phyloP scores from a whole-genome alignment of 2,888 invertebrate species.

The Amaurobius ferox region DNA sequence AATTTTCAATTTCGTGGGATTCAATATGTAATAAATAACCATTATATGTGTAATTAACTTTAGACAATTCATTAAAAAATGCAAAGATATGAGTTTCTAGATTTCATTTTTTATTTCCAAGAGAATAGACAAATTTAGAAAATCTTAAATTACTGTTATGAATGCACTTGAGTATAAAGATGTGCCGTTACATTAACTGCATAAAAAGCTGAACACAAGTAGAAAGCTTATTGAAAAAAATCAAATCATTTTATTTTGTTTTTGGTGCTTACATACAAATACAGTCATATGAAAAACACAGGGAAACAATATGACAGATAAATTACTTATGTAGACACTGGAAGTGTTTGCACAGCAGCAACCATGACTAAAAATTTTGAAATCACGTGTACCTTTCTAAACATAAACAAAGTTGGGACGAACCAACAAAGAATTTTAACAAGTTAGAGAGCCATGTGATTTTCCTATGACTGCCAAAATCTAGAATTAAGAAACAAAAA shows the following conservation, averaged over 20 bases:
- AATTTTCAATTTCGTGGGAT: too few species aligned
- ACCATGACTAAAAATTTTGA: constrained; percentile 51
- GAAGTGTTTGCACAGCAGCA: constrained; percentile 71
- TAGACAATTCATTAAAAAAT: too few species aligned
- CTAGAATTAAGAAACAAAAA: constrained; percentile 54
- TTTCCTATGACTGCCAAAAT: constrained; percentile 69
- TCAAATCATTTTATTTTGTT: constrained; percentile 52
- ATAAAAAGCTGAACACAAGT: constrained; percentile 17
- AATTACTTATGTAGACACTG: constrained; percentile 69
- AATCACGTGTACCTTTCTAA: not conserved
- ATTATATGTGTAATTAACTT: too few species aligned
- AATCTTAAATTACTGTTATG: constrained; percentile 1
- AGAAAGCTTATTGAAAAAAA: constrained; percentile 54
- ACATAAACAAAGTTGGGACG: not conserved
- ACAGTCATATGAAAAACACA: constrained; percentile 72
- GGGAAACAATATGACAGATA: constrained; percentile 69
- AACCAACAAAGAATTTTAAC: constrained; percentile 19
- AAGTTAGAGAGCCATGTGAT: constrained; percentile 55
- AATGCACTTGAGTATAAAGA: constrained; percentile 16
- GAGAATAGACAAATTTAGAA: constrained; percentile 5
- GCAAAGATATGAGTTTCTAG: not conserved
- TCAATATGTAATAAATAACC: too few species aligned
- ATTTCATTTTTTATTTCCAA: constrained; percentile 10
- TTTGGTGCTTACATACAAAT: constrained; percentile 72
- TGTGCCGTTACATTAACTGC: constrained; percentile 9